Evolutionary conservation across 2,113 vertebrate genomes (phyloP).

Genomic region (Rostratula benghalensis): DNA sequence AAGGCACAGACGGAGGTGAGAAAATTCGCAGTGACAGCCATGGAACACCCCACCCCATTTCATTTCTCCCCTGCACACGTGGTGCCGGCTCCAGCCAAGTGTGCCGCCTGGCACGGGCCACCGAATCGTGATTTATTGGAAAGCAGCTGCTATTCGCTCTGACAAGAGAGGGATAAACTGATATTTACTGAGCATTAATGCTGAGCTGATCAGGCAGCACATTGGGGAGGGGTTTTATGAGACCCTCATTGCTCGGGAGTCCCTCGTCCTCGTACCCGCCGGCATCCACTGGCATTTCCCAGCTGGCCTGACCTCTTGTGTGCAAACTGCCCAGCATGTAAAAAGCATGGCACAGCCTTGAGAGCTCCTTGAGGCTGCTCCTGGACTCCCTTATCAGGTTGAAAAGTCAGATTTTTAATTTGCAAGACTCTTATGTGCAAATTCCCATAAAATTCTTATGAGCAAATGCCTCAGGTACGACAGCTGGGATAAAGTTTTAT

Average conservation of each 20-base stretch:
- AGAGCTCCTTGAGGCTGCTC: background rate
- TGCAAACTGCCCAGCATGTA: rapidly evolving
- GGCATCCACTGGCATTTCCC: background rate
- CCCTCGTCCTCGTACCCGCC: rapidly evolving
- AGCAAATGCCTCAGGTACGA: background rate
- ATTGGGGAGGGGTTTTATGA: background rate
- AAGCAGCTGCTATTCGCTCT: background rate
- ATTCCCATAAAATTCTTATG: too few species aligned
- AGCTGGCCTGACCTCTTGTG: background rate
- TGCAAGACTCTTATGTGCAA: background rate
- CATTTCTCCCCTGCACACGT: rapidly evolving
- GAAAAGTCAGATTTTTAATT: background rate
- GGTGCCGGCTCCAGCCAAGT: background rate
- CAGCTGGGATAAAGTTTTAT: background rate
- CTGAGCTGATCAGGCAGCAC: background rate
- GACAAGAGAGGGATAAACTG: background rate
- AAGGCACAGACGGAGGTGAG: background rate
- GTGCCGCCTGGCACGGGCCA: background rate
- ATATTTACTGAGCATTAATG: rapidly evolving
- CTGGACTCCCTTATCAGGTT: too few species aligned
- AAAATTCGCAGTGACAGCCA: background rate
- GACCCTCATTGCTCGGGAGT: background rate
- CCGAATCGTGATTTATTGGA: background rate
- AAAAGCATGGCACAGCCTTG: background rate
- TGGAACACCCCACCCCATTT: rapidly evolving